Percentiles rank a stretch among this genome's conserved stretches.
phyloP scores from a whole-genome alignment of 1,140 invertebrate genomes.

The Drosophila bocki region DNA sequence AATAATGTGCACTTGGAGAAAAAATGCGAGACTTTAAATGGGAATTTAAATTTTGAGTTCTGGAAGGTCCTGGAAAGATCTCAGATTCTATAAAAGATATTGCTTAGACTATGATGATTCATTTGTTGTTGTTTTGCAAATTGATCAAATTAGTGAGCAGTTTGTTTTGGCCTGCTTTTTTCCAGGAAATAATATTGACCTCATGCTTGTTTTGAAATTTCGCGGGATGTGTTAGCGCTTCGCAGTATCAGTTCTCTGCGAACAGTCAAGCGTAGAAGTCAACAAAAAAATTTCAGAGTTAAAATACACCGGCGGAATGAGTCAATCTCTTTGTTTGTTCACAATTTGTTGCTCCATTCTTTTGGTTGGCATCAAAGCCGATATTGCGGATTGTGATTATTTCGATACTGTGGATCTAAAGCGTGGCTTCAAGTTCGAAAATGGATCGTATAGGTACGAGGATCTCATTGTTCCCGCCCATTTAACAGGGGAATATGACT shows the following conservation, averaged over 20 bases:
- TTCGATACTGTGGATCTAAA: conserved; percentile 63
- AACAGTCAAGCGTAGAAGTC: background rate
- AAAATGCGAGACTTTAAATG: background rate
- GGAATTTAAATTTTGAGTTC: background rate
- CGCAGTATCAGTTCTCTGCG: background rate
- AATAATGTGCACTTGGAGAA: background rate
- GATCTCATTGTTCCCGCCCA: conserved; percentile 45
- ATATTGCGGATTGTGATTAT: conserved; percentile 52
- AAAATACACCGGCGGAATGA: background rate
- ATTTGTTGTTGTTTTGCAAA: too few relatives aligned
- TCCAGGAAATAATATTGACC: too few relatives aligned
- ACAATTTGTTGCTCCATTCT: background rate
- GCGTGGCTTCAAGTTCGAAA: conserved; percentile 8
- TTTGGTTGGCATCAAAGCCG: background rate
- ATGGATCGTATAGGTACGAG: conserved; percentile 61
- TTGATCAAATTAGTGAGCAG: too few relatives aligned
- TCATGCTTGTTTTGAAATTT: too few relatives aligned
- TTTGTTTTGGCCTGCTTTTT: too few relatives aligned
- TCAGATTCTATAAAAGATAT: too few relatives aligned
- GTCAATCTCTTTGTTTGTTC: background rate
- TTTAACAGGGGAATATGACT: conserved; percentile 39
- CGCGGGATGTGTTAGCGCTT: background rate
- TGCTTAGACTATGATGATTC: too few relatives aligned
- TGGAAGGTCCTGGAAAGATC: background rate
- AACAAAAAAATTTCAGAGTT: background rate